Base-by-base conservation (phyloP, 2,113 vertebrate species). In the Tauraco erythrolophus region DNA sequence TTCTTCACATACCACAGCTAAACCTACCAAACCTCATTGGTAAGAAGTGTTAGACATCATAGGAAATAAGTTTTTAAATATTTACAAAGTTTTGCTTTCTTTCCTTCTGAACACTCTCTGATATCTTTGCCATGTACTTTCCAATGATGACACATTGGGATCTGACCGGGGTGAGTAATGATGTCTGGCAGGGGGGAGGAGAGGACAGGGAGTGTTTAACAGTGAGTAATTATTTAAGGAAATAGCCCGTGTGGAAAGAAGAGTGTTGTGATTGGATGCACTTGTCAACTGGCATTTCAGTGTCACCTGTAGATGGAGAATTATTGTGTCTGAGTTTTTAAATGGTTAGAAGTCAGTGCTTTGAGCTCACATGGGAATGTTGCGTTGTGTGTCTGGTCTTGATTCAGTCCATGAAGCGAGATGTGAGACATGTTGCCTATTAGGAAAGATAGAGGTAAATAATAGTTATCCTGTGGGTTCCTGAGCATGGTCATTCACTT, bases 51-150 rank as follows among this genome's bases (percentile, higher is more conserved):
- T 84, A 96, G 94, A 92, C 91, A 64, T 68, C 5, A 12, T 89
- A 92, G 92, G 91, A 97, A 95, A 33, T 91, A 88, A n/a, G 72
- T 66, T 94, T 92, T 91, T 50, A 91, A 94, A 79, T 95, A 82
- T 92, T 97, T 92, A 95, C 57, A 27, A 76, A 81, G 66, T 89
- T 94, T 94, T 96, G 77, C 92, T 97, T 96, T 95, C 93, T 95
- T 97, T 94, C 61, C 58, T 89, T 89, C 84, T 91, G 95, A 97
- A 94, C 74, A 76, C 94, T 37, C 91, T 92, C 77, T 94, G 91
- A 84, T 97, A 96, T 95, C 89, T 96, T 95, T 97, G 93, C 97
- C 97, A 94, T 96, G 96, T 96, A 97, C 94, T 97, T 97, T 97
- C 95, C 97, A 95, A n/a, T 46, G 91, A 96, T 97, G 94, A 97